Percentiles rank a stretch among this genome's conserved stretches.
Conservation (phyloP, 2,113 vertebrate genomes). For the western clawed frog (Xenopus tropicalis) region DNA sequence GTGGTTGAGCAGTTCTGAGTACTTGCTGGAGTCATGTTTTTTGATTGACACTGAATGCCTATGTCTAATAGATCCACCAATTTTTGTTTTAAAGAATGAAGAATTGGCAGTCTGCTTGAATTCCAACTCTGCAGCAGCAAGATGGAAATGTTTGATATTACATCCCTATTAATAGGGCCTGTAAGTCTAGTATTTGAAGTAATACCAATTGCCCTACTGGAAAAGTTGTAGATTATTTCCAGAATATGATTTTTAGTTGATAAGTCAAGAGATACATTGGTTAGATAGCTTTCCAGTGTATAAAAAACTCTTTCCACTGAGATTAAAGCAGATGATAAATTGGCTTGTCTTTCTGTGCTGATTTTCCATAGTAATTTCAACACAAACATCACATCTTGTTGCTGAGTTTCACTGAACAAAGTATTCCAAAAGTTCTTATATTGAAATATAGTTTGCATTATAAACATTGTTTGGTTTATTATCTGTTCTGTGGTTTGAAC, state of each 20-base stretch:
- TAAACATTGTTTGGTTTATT: conserved; percentile 1
- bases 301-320: conserved; percentile 49
- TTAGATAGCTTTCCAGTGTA: conserved; percentile 49
- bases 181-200: conserved; percentile 50
- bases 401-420: not conserved
- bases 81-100: not conserved
- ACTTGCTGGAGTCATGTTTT: not conserved
- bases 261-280: conserved; percentile 50
- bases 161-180: conserved; percentile 51
- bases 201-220: conserved; percentile 52
- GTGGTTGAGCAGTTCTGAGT: not conserved
- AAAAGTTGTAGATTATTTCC: conserved; percentile 52
- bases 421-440: not conserved
- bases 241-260: conserved; percentile 53
- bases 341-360: conserved; percentile 50
- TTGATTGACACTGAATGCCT: not conserved
- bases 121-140: conserved; percentile 32
- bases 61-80: conserved; percentile 10
- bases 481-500: not conserved
- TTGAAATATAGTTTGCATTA: conserved; percentile 18
- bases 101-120: not conserved
- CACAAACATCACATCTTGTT: not conserved
- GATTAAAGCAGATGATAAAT: conserved; percentile 52
- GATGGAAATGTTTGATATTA: conserved; percentile 55
- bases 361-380: conserved; percentile 33